phyloP scores from a whole-genome alignment of 1,140 invertebrate species.

The Pseudomyrmex flavicornis region DNA sequence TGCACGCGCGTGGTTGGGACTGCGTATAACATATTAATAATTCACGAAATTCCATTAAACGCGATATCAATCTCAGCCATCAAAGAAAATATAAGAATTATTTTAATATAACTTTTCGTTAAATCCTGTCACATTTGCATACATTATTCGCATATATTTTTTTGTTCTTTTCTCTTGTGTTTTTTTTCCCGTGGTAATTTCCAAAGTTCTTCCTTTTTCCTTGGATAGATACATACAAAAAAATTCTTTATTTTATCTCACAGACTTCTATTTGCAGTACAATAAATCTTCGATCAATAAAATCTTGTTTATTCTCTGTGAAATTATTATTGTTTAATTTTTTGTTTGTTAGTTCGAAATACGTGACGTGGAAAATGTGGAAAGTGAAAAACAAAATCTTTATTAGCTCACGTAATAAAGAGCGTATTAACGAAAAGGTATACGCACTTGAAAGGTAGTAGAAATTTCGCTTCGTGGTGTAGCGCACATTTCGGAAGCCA shows the following conservation, averaged over 20 bases:
- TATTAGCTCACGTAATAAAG: slow-evolving; percentile 37
- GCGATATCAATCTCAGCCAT: slow-evolving; percentile 25
- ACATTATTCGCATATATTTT: neutral
- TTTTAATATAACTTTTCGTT: too few species aligned
- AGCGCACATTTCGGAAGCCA: slow-evolving; percentile 49
- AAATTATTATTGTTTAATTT: neutral
- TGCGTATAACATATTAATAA: slow-evolving; percentile 44
- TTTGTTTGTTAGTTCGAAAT: neutral
- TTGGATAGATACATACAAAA: too few species aligned
- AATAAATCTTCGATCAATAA: too few species aligned
- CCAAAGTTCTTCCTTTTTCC: too few species aligned
- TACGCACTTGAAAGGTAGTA: neutral
- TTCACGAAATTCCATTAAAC: slow-evolving; percentile 40
- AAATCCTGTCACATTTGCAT: neutral
- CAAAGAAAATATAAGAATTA: slow-evolving; percentile 3
- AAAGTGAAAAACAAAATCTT: slow-evolving; percentile 31
- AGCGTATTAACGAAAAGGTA: neutral
- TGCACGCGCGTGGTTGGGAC: too few species aligned
- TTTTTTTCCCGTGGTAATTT: neutral
- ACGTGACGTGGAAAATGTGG: slow-evolving; percentile 17
- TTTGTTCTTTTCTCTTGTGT: neutral
- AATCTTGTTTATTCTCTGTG: neutral
- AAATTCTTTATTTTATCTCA: neutral
- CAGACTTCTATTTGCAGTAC: neutral
- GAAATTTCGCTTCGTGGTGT: slow-evolving; percentile 26